phyloP scores from a whole-genome alignment of 2,888 invertebrate species.

The Dryobotodes eremita region DNA sequence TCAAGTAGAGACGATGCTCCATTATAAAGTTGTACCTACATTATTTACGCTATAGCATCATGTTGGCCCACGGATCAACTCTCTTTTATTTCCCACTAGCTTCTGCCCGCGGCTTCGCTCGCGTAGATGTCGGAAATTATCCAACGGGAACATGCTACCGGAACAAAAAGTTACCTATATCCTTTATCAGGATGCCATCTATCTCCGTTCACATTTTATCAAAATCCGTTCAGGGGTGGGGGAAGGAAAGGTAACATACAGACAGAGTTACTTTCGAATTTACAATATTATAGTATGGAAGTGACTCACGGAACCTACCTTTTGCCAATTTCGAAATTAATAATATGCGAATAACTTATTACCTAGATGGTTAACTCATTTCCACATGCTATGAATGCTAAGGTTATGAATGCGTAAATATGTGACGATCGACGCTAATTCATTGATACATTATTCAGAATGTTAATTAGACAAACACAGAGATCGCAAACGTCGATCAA shows the following conservation, averaged over 20 bases:
- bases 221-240: too few species aligned
- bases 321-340: slow-evolving; percentile 4
- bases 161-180: too few species aligned
- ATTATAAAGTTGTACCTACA: background rate
- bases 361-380: background rate
- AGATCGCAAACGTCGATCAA: slow-evolving; percentile 2
- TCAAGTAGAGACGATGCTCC: background rate
- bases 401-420: background rate
- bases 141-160: too few species aligned
- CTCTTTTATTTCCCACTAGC: background rate
- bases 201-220: too few species aligned
- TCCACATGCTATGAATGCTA: background rate
- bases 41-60: background rate
- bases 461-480: slow-evolving; percentile 7
- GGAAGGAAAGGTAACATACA: too few species aligned
- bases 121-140: too few species aligned
- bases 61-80: background rate
- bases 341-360: background rate
- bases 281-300: too few species aligned
- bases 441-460: slow-evolving; percentile 27
- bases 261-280: too few species aligned
- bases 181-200: too few species aligned
- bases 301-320: background rate
- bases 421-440: background rate
- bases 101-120: too few species aligned